These are phyloP conservation scores for Zaprionus vittiger DNA, from an alignment of 1,140 invertebrate genomes.

Conservation along the genomic window DNA sequence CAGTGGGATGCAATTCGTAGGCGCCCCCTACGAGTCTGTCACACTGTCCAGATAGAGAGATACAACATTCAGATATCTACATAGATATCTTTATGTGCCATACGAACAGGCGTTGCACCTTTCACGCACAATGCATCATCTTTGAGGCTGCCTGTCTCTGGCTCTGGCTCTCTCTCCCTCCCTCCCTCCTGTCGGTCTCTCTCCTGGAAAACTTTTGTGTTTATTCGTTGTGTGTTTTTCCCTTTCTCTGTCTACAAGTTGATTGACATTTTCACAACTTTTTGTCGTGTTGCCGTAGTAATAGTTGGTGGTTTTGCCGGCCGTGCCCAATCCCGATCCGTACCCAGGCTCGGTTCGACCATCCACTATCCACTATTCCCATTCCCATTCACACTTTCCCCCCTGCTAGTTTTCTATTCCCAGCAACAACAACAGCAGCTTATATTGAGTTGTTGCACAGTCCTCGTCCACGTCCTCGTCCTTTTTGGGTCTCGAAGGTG, in stretches of 20 bases:
- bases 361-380: slow-evolving; percentile 31
- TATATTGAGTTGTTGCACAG: slow-evolving; percentile 32
- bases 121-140: slow-evolving; percentile 82
- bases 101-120: slow-evolving; percentile 61
- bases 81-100: slow-evolving; percentile 67
- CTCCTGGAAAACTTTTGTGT: slow-evolving; percentile 72
- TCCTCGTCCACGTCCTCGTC: slow-evolving; percentile 54
- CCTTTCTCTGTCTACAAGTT: slow-evolving; percentile 64
- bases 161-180: slow-evolving; percentile 24
- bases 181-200: slow-evolving; percentile 1
- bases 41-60: slow-evolving; percentile 75
- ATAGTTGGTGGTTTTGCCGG: slow-evolving; percentile 40
- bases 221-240: slow-evolving; percentile 28
- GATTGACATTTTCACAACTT: slow-evolving; percentile 83
- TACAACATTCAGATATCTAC: slow-evolving; percentile 75
- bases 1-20: slow-evolving; percentile 82
- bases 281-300: slow-evolving; percentile 68
- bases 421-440: slow-evolving; percentile 1
- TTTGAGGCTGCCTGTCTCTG: slow-evolving; percentile 60
- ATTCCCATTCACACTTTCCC: slow-evolving; percentile 36
- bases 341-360: background rate
- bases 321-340: slow-evolving; percentile 32
- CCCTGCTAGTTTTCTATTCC: slow-evolving; percentile 22
- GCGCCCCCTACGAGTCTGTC: slow-evolving; percentile 77
- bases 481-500: slow-evolving; percentile 75